Evolutionary conservation across 2,797 vertebrate species (phyloP), one percentile per base, ranked within the genome.

Genomic region (Coccyzus lansbergi): DNA sequence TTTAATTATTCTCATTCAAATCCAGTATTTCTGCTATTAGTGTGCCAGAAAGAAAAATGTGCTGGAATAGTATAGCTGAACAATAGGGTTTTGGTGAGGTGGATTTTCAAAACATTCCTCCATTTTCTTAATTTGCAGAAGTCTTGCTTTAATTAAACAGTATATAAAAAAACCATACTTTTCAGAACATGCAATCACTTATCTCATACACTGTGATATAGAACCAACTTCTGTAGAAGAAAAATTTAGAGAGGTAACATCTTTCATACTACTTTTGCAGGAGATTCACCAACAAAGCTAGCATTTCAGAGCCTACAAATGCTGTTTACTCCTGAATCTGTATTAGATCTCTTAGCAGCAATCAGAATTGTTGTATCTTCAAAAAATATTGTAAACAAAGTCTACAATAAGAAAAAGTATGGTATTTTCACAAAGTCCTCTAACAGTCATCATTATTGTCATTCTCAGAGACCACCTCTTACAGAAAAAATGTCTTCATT

Each of bases 81-180:
- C 14, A 46, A 25, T 9, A 55, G 5, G 4, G 3, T 26, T 95
- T 72, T 12, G 36, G 56, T 74, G n/a, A 68, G 17, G 34, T 49
- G 84, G 46, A 36, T 89, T 70, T 90, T 80, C 51, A 83, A 20
- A 21, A n/a, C 26, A 5, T 63, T 82, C 10, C 25, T 82, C 31
- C 36, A 42, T 68, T 85, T 44, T 67, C 44, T 60, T 74, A 52
- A 10, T 64, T 92, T 42, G 60, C 28, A 77, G 49, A 56, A 92
- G 17, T 67, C 40, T 77, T 63, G 29, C 19, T 83, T 94, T 85
- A 92, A 89, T 89, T 95, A 84, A 77, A 46, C n/a, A 51, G 42
- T 89, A 62, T 74, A 58, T 36, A n/a, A n/a, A n/a, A n/a, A 12
- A 52, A 83, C 65, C 8, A 46, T 63, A n/a, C 28, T 77, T 76